These are phyloP conservation scores for Lampropteryx suffumata DNA, from an alignment of 2,888 invertebrate species.

Conservation along the genomic window DNA sequence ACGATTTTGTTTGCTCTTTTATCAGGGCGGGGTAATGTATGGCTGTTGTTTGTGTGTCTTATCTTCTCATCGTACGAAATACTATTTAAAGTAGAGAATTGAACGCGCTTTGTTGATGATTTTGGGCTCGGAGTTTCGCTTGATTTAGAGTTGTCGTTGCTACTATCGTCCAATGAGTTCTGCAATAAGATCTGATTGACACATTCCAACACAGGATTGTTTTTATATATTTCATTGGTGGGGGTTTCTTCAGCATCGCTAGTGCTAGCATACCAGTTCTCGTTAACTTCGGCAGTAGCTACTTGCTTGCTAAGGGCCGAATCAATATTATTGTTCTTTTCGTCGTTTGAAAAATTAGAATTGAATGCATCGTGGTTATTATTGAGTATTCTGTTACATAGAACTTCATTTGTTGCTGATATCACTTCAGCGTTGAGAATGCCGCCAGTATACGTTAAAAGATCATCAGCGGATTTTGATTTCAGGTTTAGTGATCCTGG, in stretches of 20 bases:
- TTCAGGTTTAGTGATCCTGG: constrained; percentile 58
- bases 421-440: constrained; percentile 61
- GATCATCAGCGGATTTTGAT: constrained; percentile 68
- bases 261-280: constrained; percentile 91
- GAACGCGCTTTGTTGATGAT: constrained; percentile 81
- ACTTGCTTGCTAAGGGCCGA: constrained; percentile 52
- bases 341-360: constrained; percentile 48
- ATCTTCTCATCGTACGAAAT: constrained; percentile 80
- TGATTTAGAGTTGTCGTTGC: constrained; percentile 74
- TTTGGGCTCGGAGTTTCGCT: constrained; percentile 77
- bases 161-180: constrained; percentile 85
- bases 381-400: constrained; percentile 65
- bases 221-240: constrained; percentile 87
- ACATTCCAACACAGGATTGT: constrained; percentile 93
- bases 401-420: constrained; percentile 72
- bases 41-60: constrained; percentile 53
- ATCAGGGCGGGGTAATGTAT: constrained; percentile 71
- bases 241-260: constrained; percentile 90
- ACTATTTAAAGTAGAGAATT: constrained; percentile 85
- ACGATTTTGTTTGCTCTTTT: constrained; percentile 78
- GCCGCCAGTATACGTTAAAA: constrained; percentile 58
- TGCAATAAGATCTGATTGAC: constrained; percentile 92
- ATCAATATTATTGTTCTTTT: constrained; percentile 65
- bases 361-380: constrained; percentile 58
- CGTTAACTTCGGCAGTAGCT: constrained; percentile 79